Evolutionary conservation across 2,113 vertebrate species (phyloP).

Genomic region (Mormyrus iriodes): DNA sequence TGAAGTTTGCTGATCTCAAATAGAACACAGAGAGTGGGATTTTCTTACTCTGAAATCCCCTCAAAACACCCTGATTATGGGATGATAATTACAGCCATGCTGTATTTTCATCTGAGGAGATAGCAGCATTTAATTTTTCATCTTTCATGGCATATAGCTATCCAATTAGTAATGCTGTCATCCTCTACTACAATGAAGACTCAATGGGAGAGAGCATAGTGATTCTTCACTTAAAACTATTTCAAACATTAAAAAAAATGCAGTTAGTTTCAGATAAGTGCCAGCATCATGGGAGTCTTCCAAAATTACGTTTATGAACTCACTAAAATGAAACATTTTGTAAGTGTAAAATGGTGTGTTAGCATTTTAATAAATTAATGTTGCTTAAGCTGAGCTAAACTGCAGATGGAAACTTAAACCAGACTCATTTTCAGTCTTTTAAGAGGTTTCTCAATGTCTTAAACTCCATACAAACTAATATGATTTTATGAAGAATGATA

Average conservation of each 20-base stretch:
- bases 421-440: not conserved
- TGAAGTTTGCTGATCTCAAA: not conserved
- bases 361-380: not conserved
- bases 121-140: not conserved
- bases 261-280: not conserved
- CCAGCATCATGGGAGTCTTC: not conserved
- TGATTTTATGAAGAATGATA: not conserved
- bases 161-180: not conserved
- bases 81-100: not conserved
- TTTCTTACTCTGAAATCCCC: not conserved
- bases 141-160: not conserved
- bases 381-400: not conserved
- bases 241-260: not conserved
- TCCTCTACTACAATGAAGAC: not conserved
- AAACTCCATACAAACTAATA: not conserved
- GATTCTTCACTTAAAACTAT: not conserved
- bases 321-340: no score
- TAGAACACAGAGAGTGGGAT: not conserved
- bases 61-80: not conserved
- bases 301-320: not conserved
- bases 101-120: not conserved
- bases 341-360: not conserved
- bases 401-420: not conserved
- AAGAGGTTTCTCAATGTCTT: not conserved
- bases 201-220: not conserved